Conservation (phyloP, 2,888 invertebrate genomes). For the Erpobdella octoculata region DNA sequence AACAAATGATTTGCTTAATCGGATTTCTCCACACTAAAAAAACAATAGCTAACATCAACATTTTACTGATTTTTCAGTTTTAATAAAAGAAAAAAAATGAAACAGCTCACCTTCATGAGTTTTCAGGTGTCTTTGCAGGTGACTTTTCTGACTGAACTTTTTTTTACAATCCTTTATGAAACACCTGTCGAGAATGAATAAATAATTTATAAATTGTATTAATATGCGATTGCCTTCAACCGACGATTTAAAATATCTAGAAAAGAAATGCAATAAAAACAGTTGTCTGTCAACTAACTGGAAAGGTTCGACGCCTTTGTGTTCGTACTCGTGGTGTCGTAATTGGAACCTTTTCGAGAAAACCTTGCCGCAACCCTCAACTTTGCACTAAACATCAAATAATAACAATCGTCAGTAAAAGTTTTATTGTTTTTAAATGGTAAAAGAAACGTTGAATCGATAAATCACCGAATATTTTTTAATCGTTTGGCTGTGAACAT, state of each 20-base stretch:
- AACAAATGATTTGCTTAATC: background rate
- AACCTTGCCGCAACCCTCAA: background rate
- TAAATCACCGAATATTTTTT: background rate
- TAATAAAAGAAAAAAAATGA: background rate
- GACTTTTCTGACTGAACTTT: conserved; percentile 15
- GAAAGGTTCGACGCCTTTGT: background rate
- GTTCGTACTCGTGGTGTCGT: background rate
- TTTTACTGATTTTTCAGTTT: background rate
- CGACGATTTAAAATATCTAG: background rate
- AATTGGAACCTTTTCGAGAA: conserved; percentile 18
- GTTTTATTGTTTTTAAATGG: background rate
- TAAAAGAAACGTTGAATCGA: background rate
- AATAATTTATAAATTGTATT: no score
- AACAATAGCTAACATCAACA: background rate
- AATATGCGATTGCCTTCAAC: background rate
- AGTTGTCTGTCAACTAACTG: conserved; percentile 6
- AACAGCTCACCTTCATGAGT: background rate
- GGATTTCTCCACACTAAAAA: no score
- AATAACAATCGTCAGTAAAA: background rate
- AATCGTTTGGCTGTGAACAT: background rate
- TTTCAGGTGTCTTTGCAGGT: conserved; percentile 12
- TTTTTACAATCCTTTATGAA: background rate
- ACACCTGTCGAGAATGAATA: no score
- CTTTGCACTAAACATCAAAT: conserved; percentile 8
- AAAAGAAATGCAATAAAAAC: background rate